phyloP scores from a whole-genome alignment of 2,113 vertebrate species.

The Pandion haliaetus region DNA sequence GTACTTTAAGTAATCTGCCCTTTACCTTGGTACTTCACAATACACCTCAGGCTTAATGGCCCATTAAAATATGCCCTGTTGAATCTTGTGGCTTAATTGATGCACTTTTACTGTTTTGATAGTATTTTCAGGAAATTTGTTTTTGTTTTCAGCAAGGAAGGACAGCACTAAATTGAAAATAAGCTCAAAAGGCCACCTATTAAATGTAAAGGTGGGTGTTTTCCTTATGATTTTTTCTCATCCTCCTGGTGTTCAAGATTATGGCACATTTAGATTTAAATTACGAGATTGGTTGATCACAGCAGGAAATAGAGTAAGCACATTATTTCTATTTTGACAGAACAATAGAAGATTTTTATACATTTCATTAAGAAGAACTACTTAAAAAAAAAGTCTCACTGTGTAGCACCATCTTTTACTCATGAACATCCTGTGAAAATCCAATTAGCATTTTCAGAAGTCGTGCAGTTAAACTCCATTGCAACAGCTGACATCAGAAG shows the following conservation, averaged over 20 bases:
- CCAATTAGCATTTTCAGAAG: conserved; percentile 22
- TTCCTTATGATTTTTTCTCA: conserved; percentile 16
- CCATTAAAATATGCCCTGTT: conserved; percentile 48
- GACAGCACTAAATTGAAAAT: conserved; percentile 33
- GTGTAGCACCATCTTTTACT: conserved; percentile 22
- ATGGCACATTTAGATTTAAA: conserved; percentile 70
- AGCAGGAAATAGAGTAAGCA: conserved; percentile 62
- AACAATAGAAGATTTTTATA: conserved; percentile 58
- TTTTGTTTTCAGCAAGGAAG: conserved; percentile 45
- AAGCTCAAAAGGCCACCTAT: conserved; percentile 49
- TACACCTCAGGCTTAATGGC: conserved; percentile 27
- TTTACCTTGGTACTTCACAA: conserved; percentile 31
- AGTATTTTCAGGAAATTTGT: conserved; percentile 36
- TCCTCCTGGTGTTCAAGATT: conserved; percentile 43
- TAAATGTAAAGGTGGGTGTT: conserved; percentile 39
- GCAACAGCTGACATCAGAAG: not conserved
- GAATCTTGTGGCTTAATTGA: conserved; percentile 49
- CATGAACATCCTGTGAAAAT: conserved; percentile 39
- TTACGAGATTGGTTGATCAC: conserved; percentile 60
- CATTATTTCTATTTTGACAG: conserved; percentile 69
- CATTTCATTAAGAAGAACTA: conserved; percentile 58
- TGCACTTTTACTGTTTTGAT: conserved; percentile 28
- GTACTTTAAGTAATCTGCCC: conserved; percentile 9
- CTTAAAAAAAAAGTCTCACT: conserved; percentile 7
- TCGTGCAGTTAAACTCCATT: conserved; percentile 12